Evolutionary conservation across 1,140 invertebrate genomes (phyloP), one percentile per base, ranked within the genome.

Genomic region (Philopotamus ludificatus): DNA sequence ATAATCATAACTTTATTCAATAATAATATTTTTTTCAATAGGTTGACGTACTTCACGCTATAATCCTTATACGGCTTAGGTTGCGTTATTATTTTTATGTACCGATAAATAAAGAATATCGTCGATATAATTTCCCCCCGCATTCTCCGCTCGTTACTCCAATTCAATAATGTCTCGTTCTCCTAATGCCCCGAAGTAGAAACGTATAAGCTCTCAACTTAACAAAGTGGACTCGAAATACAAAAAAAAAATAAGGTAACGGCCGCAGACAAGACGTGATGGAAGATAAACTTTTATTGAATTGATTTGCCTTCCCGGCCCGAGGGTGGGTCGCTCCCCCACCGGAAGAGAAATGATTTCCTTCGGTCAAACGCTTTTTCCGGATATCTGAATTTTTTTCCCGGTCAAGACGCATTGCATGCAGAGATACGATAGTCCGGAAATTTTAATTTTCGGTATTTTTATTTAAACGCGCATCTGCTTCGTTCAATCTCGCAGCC

Each of bases 231-330:
- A 34, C 28, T 16, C 44, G 44, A 8, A 16, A 15, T 47, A 16
- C 8, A 7, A 16, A 4, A 47, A 8, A 47, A 47, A 47, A 15
- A 47, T 39, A 47, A 47, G 44, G 44, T 16, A 20, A 7, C 4
- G 44, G 44, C 44, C 44, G 18, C 44, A 47, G 44, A 47, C 18
- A 47, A 47, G 44, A 47, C 44, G 44, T 47, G 44, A 47, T 47
- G 44, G 44, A 47, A 47, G 44, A 47, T 47, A 47, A 47, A 47
- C 44, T 47, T 47, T 47, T 47, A 47, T 47, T 47, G 44, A 47
- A 47, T 47, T 47, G 44, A 47, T 47, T 47, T 16, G 44, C 28
- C 28, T 34, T 34, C 28, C 28, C 28, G 12, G 4, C 28, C 28
- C 12, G 12, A 16, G 44, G 44, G 7, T 12, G 44, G 44, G 10